phyloP scores from a whole-genome alignment of 2,113 vertebrate species.

The Lophochroa leadbeateri region DNA sequence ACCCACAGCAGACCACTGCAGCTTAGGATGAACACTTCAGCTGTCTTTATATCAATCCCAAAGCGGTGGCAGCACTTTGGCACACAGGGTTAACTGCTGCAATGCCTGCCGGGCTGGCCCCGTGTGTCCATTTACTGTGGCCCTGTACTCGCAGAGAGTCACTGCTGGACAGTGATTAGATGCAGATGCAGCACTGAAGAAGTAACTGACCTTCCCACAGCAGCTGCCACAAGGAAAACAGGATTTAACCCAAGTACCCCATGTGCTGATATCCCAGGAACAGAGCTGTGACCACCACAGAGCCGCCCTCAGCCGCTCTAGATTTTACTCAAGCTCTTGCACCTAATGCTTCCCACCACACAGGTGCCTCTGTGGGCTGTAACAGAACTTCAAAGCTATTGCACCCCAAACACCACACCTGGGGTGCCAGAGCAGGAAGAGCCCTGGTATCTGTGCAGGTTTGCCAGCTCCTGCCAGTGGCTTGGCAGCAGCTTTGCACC shows the following conservation, averaged over 20 bases:
- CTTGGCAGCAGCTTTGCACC: not conserved
- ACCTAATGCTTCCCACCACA: not conserved
- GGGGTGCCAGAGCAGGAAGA: not conserved
- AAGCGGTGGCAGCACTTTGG: not conserved
- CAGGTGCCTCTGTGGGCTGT: fast-evolving
- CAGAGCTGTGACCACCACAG: not conserved
- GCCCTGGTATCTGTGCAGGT: fast-evolving
- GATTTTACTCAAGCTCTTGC: not conserved
- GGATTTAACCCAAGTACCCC: not conserved
- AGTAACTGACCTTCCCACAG: not conserved
- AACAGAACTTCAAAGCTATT: not conserved
- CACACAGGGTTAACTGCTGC: not conserved
- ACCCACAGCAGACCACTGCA: not conserved
- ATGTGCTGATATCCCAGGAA: fast-evolving
- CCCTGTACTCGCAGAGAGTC: not conserved
- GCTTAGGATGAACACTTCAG: no score
- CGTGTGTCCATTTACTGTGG: fast-evolving
- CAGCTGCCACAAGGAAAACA: not conserved
- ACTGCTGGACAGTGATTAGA: not conserved
- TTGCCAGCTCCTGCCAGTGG: not conserved
- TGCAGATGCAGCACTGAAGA: not conserved
- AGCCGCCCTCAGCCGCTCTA: fast-evolving
- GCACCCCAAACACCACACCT: not conserved
- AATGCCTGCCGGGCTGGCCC: not conserved
- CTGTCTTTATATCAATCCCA: fast-evolving